Base-by-base conservation (phyloP, 2,888 invertebrate species). In the Lacanobia oleracea region DNA sequence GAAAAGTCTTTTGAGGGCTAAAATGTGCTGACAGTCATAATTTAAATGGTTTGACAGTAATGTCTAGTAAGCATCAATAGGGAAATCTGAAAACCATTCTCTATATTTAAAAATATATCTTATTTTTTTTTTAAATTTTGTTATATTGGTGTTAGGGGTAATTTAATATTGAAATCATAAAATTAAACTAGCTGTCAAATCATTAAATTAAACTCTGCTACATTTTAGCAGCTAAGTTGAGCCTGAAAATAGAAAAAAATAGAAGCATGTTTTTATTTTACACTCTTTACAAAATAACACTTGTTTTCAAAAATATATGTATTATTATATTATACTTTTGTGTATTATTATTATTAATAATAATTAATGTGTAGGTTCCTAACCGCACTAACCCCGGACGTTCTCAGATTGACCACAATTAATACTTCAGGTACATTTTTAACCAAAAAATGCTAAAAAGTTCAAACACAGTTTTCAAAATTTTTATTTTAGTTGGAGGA, bases 321-420 rank as follows among this genome's bases (percentile, higher is more conserved):
- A 86, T 81, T 87, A 75, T 67, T 70, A 66, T 79, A 53, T 37
- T 45, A 43, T 66, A 77, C 51, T 81, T 80, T 83, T 79, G 77
- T 86, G 86, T 87, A 89, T 80, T 88, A 77, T 87, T 88, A 77
- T 87, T 89, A 85, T 79, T 86, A 86, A 86, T 73, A 60, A 86
- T 66, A 50, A 81, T 85, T 81, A 76, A 86, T 93, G 93, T 91
- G 88, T 96, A 96, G 96, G 96, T 96, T 96, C 93, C 95, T 96
- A 94, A 95, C 96, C 87, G 96, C 96, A 90, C 92, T 96, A 93
- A 96, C 96, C 88, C 96, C 96, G 87, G 96, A 96, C 88, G 96
- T 96, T 88, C 94, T 96, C 90, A 95, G 96, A 94, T 93, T 96
- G 94, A 96, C 96, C 77, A 95, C 96, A 89, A 96, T 96, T 88